Percentiles rank a stretch among this genome's conserved stretches.
Evolutionary conservation across 2,797 vertebrate species (phyloP).

Genomic region (Enteromius mattozi): DNA sequence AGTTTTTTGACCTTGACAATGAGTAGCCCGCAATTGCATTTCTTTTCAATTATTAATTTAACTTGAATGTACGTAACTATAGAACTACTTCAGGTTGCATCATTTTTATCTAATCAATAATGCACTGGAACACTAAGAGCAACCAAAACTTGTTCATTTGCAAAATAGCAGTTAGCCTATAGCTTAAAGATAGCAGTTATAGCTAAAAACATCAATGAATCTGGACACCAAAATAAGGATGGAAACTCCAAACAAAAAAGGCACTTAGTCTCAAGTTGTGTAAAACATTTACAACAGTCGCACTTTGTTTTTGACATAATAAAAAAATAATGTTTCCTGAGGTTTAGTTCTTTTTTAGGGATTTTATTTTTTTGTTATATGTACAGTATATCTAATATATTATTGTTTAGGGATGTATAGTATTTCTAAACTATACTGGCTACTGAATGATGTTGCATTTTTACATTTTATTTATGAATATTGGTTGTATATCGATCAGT

Average conservation of each 20-base stretch:
- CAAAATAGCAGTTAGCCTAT: not conserved
- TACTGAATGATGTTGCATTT: not conserved
- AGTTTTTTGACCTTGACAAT: not conserved
- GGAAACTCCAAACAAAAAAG: not conserved
- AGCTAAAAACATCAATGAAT: not conserved
- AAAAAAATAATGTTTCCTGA: not conserved
- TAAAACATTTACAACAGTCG: too few relatives aligned
- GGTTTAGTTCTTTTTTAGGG: not conserved
- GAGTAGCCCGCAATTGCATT: not conserved
- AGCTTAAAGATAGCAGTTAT: too few relatives aligned
- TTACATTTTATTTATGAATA: not conserved
- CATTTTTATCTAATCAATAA: not conserved
- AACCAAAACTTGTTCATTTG: not conserved
- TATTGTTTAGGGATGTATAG: not conserved
- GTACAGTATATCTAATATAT: not conserved
- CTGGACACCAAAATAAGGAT: not conserved
- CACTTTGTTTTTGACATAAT: not conserved
- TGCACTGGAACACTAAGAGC: not conserved
- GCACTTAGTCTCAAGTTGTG: not conserved
- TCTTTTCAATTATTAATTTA: not conserved
- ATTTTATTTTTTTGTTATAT: not conserved
- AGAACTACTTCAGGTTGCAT: not conserved
- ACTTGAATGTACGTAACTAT: not conserved
- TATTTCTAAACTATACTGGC: not conserved
- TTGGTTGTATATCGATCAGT: not conserved